Conservation (phyloP, 2,113 vertebrate species). For the Leptocoma aspasia region DNA sequence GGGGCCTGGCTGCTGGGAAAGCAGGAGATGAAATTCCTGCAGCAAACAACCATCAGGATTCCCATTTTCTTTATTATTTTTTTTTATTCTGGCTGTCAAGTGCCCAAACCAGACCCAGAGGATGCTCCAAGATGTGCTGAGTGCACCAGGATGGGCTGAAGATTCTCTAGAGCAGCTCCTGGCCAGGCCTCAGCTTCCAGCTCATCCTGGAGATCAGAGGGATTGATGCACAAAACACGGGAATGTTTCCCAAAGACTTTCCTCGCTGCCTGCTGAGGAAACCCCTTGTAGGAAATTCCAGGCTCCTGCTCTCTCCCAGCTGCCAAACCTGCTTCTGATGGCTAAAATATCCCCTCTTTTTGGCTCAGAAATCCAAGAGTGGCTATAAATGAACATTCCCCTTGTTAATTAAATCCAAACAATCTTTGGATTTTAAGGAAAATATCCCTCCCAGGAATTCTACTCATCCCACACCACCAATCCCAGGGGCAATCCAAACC, state of each 20-base stretch:
- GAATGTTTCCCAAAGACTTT: neutral
- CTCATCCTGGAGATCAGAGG: neutral
- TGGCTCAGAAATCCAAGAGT: too few species aligned
- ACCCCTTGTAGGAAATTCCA: too few species aligned
- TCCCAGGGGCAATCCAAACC: neutral
- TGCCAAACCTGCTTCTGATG: neutral
- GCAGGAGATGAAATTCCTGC: neutral
- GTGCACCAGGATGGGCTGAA: neutral
- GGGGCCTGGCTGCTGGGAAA: neutral
- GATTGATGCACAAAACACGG: neutral
- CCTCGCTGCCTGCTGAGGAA: neutral
- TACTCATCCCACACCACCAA: neutral
- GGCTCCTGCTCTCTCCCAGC: neutral
- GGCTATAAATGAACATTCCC: neutral
- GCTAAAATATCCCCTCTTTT: neutral
- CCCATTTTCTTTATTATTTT: neutral
- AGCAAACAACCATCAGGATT: neutral
- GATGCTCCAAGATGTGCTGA: neutral
- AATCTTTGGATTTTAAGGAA: neutral
- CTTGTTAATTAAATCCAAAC: neutral
- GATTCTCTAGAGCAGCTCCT: neutral
- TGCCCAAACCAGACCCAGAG: neutral
- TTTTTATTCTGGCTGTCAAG: neutral
- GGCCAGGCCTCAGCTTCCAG: neutral
- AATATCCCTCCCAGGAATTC: neutral